phyloP scores from a whole-genome alignment of 2,888 invertebrate species.

The Drosophila neutralis region DNA sequence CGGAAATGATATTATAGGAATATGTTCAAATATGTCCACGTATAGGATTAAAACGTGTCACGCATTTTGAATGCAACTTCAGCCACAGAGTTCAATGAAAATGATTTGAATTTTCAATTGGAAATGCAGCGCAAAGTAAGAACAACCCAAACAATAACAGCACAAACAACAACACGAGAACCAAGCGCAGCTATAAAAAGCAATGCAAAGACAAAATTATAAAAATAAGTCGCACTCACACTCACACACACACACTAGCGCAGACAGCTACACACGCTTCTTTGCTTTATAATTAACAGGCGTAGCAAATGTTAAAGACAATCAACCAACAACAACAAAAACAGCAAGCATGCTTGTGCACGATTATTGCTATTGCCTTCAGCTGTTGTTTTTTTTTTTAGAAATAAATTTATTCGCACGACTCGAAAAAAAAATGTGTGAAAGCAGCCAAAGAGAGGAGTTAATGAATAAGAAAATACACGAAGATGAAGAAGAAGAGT shows the following conservation, averaged over 20 bases:
- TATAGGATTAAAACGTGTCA: constrained; percentile 45
- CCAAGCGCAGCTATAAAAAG: constrained; percentile 60
- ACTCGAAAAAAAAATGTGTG: constrained; percentile 45
- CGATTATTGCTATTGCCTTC: constrained; percentile 35
- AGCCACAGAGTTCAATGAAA: constrained; percentile 27
- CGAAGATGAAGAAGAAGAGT: constrained; percentile 7
- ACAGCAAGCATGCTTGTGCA: constrained; percentile 47
- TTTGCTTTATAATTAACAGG: constrained; percentile 65
- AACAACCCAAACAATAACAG: constrained; percentile 14
- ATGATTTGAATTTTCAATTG: constrained; percentile 22
- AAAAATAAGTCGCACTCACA: constrained; percentile 56
- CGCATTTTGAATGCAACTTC: constrained; percentile 42
- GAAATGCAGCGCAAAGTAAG: constrained; percentile 40
- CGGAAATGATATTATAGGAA: constrained; percentile 43
- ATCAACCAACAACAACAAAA: constrained; percentile 33
- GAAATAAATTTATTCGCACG: constrained; percentile 51
- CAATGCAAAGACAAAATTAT: constrained; percentile 64
- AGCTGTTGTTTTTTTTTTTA: constrained; percentile 12
- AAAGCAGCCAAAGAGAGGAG: constrained; percentile 46
- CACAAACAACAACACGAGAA: constrained; percentile 40
- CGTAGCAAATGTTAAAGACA: constrained; percentile 37
- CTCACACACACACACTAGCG: constrained; percentile 17
- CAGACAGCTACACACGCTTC: background rate
- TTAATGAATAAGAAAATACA: constrained; percentile 20
- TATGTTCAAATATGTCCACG: constrained; percentile 17